Percentiles rank a stretch among this genome's conserved stretches.
Evolutionary conservation across 2,113 vertebrate species (phyloP).

Genomic region (Progne subis): DNA sequence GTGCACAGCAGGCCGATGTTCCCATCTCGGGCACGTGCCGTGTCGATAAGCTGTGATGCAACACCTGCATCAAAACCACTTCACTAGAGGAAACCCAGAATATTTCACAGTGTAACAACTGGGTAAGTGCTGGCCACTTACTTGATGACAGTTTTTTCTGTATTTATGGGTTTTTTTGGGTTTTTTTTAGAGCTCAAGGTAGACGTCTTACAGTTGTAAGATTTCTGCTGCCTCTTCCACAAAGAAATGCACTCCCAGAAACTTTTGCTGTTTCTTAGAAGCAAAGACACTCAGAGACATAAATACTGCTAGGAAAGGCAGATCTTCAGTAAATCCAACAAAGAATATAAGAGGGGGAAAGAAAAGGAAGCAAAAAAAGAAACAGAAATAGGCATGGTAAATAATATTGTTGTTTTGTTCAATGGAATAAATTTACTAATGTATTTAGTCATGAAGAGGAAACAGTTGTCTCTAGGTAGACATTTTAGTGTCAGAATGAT

Average conservation of each 20-base stretch:
- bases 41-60: not conserved
- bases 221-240: not conserved
- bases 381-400: not conserved
- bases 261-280: not conserved
- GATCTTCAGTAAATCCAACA: not conserved
- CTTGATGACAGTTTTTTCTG: not conserved
- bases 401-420: not conserved
- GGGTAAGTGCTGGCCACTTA: not conserved
- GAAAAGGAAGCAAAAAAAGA: not conserved
- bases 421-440: conserved; percentile 43
- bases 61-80: not conserved
- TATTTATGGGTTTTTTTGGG: not conserved
- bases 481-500: conserved; percentile 39
- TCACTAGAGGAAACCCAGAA: not conserved
- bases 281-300: not conserved
- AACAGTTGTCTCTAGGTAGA: conserved; percentile 42
- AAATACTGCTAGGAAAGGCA: not conserved
- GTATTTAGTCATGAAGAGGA: conserved; percentile 58
- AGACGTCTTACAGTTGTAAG: not conserved
- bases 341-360: not conserved
- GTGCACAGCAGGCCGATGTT: not conserved
- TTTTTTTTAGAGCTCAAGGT: not conserved
- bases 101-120: not conserved
- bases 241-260: not conserved
- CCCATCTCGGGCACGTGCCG: rapidly evolving